Conservation (phyloP, 2,113 vertebrate species). For the Pholis gunnellus region DNA sequence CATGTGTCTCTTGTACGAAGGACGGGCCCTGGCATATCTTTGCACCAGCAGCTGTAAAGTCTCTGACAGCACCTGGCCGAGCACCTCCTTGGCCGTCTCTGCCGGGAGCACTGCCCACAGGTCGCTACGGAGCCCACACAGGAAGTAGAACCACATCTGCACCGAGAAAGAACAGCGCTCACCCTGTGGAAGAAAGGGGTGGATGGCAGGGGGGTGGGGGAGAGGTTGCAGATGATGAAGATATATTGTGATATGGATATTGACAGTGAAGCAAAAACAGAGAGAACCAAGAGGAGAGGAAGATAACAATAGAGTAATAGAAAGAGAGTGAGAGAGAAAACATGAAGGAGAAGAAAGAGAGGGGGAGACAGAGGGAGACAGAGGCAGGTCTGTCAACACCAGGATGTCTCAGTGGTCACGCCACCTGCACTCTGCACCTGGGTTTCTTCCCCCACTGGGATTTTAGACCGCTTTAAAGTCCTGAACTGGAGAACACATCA, state of each 20-base stretch:
- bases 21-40: conserved; percentile 89
- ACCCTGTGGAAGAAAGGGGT: conserved; percentile 86
- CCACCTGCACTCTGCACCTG: conserved; percentile 84
- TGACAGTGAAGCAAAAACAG: conserved; percentile 61
- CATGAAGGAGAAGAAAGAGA: conserved; percentile 56
- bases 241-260: conserved; percentile 59
- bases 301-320: conserved; percentile 68
- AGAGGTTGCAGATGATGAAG: conserved; percentile 61
- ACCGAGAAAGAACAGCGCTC: conserved; percentile 97
- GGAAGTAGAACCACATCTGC: conserved; percentile 99
- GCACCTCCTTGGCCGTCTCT: conserved; percentile 85
- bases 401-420: conserved; percentile 73
- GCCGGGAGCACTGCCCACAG: conserved; percentile 90
- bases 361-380: conserved; percentile 45
- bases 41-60: conserved; percentile 88
- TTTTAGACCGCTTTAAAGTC: conserved; percentile 74
- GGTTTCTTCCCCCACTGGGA: conserved; percentile 74
- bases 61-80: conserved; percentile 89
- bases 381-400: conserved; percentile 75
- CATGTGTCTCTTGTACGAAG: conserved; percentile 90
- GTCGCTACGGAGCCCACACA: conserved; percentile 91
- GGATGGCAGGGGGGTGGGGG: conserved; percentile 14
- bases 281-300: conserved; percentile 54
- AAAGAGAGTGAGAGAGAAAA: conserved; percentile 39
- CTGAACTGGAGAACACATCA: conserved; percentile 79